Percentiles rank a stretch among this genome's conserved stretches.
These are phyloP conservation scores for Nansenia antarctica DNA, from an alignment of 2,113 vertebrate species.

Conservation along the genomic window DNA sequence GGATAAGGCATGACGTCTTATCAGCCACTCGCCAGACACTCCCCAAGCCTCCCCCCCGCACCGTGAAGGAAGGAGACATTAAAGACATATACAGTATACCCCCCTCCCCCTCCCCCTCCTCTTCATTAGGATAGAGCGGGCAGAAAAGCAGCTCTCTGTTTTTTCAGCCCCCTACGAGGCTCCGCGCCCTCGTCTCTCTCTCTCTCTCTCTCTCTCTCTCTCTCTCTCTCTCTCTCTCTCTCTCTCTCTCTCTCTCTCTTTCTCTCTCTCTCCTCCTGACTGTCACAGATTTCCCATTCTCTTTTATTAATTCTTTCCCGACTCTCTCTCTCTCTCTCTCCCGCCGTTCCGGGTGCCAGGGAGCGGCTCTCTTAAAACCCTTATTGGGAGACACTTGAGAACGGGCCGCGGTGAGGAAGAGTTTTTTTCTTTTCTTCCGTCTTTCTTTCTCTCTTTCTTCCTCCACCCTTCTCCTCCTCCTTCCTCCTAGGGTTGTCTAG, in stretches of 20 bases:
- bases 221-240: background rate
- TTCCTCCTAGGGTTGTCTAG: too few species aligned
- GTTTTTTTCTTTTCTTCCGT: too few species aligned
- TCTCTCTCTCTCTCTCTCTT: background rate
- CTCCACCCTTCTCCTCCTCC: too few species aligned
- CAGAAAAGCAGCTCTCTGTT: background rate
- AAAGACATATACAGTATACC: constrained; percentile 11
- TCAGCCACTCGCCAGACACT: constrained; percentile 28
- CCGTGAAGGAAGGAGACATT: constrained; percentile 14
- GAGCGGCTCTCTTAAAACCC: background rate
- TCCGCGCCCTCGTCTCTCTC: too few species aligned
- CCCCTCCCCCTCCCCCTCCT: background rate
- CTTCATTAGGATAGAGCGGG: background rate
- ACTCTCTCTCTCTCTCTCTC: background rate
- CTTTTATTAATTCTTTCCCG: background rate
- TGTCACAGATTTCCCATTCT: background rate
- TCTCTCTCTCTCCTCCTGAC: background rate
- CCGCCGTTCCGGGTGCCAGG: background rate
- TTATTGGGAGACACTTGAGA: background rate
- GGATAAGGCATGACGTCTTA: constrained; percentile 36
- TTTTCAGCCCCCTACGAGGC: background rate
- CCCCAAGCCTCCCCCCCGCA: constrained; percentile 5
- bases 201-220: too few species aligned
- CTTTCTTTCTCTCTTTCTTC: too few species aligned
- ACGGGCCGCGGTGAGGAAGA: background rate